Base-by-base conservation (phyloP, 1,140 invertebrate genomes). In the Musca domestica region DNA sequence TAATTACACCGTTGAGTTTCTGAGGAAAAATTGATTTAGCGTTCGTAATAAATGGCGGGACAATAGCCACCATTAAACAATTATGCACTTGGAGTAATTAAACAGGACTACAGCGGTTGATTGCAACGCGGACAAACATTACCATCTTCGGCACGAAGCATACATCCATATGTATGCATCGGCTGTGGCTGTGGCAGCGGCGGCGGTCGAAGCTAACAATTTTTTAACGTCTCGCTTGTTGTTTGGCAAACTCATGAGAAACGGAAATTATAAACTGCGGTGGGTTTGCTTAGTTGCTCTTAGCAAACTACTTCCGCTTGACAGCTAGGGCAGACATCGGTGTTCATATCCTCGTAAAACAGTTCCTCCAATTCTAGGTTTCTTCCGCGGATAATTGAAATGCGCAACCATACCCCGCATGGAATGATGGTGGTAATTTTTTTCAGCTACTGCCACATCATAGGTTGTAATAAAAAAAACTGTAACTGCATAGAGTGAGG, bases 221-320 rank as follows among this genome's bases (percentile, higher is more conserved):
- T 20, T 19, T n/a, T 41, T 41, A 41, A 12, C 34, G 6, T 41
- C 34, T 12, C 4, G 34, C 12, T 41, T 12, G 34, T 41, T 41
- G 12, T 41, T 41, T 41, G 34, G 34, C 12, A 41, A 41, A 41
- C 34, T 41, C 34, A 51, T 19, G 20, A 10, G 48, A 19, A 51
- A 51, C 48, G 48, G 48, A 51, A 51, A 51, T 51, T 51, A 51
- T 51, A 51, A 51, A 51, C 20, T 51, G 48, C 6, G 48, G 48
- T 51, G n/a, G 2, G 48, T 51, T 51, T 19, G 20, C 4, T 51
- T 51, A 51, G 48, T 2, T 9, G 48, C 48, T 51, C 48, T 19
- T 19, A 14, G 48, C 17, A 51, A 51, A 51, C 48, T 51, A 51
- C n/a, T 51, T 51, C 48, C 48, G 48, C 6, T 51, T 51, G 34